phyloP scores from a whole-genome alignment of 2,888 invertebrate species.

The Zygogramma bicolorata region DNA sequence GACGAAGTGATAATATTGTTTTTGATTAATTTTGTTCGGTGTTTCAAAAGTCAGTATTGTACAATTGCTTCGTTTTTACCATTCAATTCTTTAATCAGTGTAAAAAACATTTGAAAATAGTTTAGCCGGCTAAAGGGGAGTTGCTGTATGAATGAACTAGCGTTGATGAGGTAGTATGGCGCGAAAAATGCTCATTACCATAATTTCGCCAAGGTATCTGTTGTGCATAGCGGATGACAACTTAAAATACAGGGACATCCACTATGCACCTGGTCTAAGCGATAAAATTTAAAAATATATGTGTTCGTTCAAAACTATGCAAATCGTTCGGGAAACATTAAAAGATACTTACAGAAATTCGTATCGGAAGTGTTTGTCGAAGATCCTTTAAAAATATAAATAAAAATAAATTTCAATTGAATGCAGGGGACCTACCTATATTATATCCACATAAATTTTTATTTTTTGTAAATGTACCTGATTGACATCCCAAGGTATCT shows the following conservation, averaged over 20 bases:
- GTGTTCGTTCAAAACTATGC: neutral
- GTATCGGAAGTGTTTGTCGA: neutral
- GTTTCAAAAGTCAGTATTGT: too few species aligned
- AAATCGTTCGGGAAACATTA: neutral
- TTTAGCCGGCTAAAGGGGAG: neutral
- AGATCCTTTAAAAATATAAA: neutral
- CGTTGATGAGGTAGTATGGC: conserved; percentile 24
- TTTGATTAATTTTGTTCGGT: too few species aligned
- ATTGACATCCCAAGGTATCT: too few species aligned
- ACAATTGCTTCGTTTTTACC: neutral
- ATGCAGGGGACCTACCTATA: too few species aligned
- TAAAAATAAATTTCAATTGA: neutral
- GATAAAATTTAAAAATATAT: neutral
- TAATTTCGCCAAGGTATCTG: conserved; percentile 28
- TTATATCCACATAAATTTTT: too few species aligned
- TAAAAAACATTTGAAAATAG: neutral
- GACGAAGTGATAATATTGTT: too few species aligned
- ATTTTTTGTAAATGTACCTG: too few species aligned
- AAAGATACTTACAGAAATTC: neutral
- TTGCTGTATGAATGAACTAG: conserved; percentile 2
- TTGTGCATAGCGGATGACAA: conserved; percentile 37
- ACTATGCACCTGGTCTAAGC: conserved; percentile 18
- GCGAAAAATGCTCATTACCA: conserved; percentile 33
- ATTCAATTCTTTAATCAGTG: neutral
- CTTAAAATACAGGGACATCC: conserved; percentile 35